phyloP scores from a whole-genome alignment of 2,797 vertebrate genomes.

The Meriones psammophilus region DNA sequence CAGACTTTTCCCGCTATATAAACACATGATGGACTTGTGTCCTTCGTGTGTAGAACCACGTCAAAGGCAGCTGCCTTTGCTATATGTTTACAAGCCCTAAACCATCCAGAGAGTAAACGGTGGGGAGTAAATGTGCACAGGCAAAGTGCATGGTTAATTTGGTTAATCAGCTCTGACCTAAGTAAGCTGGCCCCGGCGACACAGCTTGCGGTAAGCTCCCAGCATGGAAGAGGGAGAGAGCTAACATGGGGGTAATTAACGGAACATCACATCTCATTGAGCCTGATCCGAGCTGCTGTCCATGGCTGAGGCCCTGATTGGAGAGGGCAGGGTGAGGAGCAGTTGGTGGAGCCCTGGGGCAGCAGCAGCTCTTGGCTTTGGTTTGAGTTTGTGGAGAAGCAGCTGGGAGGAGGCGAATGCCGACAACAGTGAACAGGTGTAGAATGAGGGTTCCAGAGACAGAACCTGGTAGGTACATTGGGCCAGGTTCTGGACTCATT shows the following conservation, averaged over 20 bases:
- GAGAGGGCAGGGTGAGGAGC: not conserved
- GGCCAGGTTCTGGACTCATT: not conserved
- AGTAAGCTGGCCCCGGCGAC: conserved; percentile 6
- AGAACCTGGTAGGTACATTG: not conserved
- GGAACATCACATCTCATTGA: not conserved
- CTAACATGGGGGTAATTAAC: conserved; percentile 35
- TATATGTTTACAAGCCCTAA: conserved; percentile 66
- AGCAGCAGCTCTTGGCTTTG: not conserved
- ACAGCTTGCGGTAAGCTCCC: conserved; percentile 5
- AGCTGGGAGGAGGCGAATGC: not conserved
- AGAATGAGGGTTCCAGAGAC: not conserved
- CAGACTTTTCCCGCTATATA: not conserved
- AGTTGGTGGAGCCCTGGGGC: not conserved
- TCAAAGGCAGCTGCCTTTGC: conserved; percentile 41
- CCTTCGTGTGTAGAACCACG: not conserved
- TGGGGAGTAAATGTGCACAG: conserved; percentile 56
- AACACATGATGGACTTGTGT: not conserved
- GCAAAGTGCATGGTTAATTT: conserved; percentile 73
- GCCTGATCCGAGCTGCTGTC: conserved; percentile 42
- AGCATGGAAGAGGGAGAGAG: conserved; percentile 48
- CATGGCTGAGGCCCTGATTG: conserved; percentile 7
- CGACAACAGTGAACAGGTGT: not conserved
- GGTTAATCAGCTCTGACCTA: conserved; percentile 70
- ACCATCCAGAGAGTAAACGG: conserved; percentile 60
- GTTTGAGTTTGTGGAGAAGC: conserved; percentile 49